Evolutionary conservation across 2,888 invertebrate species (phyloP).

Genomic region (Blastobasis adustella): DNA sequence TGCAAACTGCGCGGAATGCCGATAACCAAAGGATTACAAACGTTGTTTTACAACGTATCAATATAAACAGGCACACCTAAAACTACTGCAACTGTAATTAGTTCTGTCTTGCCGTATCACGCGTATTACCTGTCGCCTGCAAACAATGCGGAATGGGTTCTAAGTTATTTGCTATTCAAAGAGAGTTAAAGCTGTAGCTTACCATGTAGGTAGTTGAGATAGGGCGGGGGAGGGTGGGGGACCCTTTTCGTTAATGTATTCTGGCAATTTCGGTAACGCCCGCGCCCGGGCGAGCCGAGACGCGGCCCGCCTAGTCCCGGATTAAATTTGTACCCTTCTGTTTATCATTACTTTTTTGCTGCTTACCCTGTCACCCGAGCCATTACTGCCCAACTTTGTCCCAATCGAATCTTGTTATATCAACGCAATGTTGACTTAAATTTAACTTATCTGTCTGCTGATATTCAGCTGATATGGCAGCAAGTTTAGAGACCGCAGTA

Average conservation of each 20-base stretch:
- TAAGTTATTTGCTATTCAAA: conserved; percentile 37
- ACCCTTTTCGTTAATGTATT: conserved; percentile 59
- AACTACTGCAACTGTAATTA: too few relatives aligned
- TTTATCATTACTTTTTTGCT: conserved; percentile 45
- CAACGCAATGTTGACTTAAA: not conserved
- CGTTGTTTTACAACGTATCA: too few relatives aligned
- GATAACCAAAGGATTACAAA: too few relatives aligned
- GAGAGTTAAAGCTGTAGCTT: conserved; percentile 42
- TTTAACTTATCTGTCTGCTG: not conserved
- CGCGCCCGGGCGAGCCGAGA: conserved; percentile 20
- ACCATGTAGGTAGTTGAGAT: conserved; percentile 56
- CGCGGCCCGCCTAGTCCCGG: conserved; percentile 39
- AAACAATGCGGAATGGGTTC: too few relatives aligned
- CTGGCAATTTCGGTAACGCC: conserved; percentile 54
- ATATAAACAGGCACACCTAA: too few relatives aligned
- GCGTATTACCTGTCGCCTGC: too few relatives aligned
- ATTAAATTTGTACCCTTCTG: conserved; percentile 59
- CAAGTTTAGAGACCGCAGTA: too few relatives aligned
- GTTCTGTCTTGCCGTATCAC: too few relatives aligned
- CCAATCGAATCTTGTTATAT: not conserved
- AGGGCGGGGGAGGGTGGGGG: conserved; percentile 34
- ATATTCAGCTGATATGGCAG: not conserved
- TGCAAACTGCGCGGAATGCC: too few relatives aligned
- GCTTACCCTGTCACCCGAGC: conserved; percentile 28
- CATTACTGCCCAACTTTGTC: not conserved